Conservation (phyloP, 2,888 invertebrate species). For the Megaustenia siamemsis region DNA sequence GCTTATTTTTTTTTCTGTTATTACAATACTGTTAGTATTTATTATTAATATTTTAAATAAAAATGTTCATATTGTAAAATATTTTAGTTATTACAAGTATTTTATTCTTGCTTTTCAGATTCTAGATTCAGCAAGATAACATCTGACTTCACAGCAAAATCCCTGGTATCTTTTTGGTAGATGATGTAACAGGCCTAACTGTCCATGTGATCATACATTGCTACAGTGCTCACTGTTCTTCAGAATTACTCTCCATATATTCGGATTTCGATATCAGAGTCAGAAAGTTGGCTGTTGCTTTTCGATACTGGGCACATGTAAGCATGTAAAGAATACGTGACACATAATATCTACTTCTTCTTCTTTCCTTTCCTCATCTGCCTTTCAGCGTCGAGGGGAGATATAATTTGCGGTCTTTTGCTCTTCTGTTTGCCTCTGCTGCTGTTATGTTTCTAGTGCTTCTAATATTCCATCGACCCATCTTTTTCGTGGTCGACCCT, state of each 20-base stretch:
- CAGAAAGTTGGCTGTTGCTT: constrained; percentile 78
- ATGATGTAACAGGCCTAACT: constrained; percentile 65
- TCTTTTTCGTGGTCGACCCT: too few species aligned
- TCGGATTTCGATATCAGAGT: constrained; percentile 82
- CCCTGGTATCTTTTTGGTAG: constrained; percentile 77
- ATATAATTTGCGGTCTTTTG: neutral
- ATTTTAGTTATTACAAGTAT: too few species aligned
- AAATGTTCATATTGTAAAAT: too few species aligned
- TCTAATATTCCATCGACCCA: too few species aligned
- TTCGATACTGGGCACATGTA: constrained; percentile 61
- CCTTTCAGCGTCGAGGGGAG: too few species aligned
- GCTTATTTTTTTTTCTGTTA: too few species aligned
- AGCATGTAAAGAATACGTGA: neutral
- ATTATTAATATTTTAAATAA: too few species aligned
- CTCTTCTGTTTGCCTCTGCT: neutral
- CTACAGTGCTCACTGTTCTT: constrained; percentile 56
- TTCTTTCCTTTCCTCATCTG: too few species aligned
- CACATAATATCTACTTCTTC: too few species aligned
- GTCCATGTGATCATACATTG: constrained; percentile 79
- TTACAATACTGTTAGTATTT: too few species aligned
- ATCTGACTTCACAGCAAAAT: constrained; percentile 79
- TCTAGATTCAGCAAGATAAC: constrained; percentile 70
- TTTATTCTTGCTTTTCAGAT: constrained; percentile 61
- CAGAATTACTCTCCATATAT: constrained; percentile 81
- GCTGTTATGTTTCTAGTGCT: too few species aligned